Percentiles rank a stretch among this genome's conserved stretches.
phyloP scores from a whole-genome alignment of 1,140 invertebrate species.

The Neotoxoptera formosana region DNA sequence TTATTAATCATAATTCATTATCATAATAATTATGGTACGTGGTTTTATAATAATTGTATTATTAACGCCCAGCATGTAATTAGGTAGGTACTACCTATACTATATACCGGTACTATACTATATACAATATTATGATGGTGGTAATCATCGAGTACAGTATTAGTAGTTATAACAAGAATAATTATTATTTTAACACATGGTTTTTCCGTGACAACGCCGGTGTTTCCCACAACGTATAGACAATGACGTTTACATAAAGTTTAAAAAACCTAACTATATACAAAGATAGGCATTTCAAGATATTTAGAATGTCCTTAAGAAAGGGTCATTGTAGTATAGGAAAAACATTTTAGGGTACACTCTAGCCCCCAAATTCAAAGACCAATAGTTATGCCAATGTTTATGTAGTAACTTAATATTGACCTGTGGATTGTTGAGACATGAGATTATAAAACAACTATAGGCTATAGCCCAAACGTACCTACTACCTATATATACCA shows the following conservation, averaged over 20 bases:
- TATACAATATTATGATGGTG: not conserved
- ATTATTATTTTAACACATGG: not conserved
- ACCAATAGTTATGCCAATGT: too few relatives aligned
- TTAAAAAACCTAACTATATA: not conserved
- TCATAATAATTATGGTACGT: not conserved
- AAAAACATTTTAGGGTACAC: not conserved
- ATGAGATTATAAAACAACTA: too few relatives aligned
- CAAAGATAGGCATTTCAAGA: not conserved
- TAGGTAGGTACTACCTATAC: too few relatives aligned
- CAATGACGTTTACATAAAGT: not conserved
- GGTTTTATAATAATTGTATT: not conserved
- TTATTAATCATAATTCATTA: not conserved
- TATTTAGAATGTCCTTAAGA: not conserved
- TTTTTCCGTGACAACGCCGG: not conserved
- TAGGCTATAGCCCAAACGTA: too few relatives aligned
- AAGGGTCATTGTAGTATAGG: not conserved
- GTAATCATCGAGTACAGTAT: not conserved
- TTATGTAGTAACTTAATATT: too few relatives aligned
- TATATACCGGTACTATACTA: too few relatives aligned
- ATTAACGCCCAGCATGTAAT: not conserved
- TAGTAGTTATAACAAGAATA: not conserved
- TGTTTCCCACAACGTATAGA: not conserved
- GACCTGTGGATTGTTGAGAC: too few relatives aligned
- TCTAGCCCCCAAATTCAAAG: not conserved
- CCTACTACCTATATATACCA: too few relatives aligned